A percentile compares a stretch with the other conserved stretches of the same genome.
Evolutionary conservation across 2,797 vertebrate species (phyloP).

Genomic region (Aplochiton taeniatus): DNA sequence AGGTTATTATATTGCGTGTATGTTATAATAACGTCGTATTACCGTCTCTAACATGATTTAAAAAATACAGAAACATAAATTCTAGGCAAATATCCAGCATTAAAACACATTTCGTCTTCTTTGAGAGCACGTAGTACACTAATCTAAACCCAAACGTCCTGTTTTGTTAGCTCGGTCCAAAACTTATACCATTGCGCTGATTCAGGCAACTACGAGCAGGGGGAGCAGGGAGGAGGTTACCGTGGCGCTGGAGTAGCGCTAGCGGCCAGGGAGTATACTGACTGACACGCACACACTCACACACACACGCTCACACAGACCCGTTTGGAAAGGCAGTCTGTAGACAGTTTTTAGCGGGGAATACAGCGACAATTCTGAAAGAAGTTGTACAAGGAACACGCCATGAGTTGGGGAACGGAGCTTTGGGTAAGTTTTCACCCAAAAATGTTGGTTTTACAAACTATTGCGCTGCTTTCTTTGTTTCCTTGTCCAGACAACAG

Average conservation of each 20-base stretch:
- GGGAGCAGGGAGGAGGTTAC: neutral
- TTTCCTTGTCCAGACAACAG: conserved; percentile 20
- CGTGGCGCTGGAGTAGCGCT: too few relatives aligned
- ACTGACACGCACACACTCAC: too few relatives aligned
- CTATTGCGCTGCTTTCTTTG: conserved; percentile 19
- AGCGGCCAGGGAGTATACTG: neutral
- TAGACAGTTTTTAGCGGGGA: conserved; percentile 55
- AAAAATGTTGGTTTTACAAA: neutral
- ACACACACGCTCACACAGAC: conserved; percentile 37
- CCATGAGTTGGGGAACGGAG: conserved; percentile 87
- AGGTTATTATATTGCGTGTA: too few relatives aligned
- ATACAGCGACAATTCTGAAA: conserved; percentile 61
- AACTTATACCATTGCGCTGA: conserved; percentile 29
- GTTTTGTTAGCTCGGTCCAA: conserved; percentile 38
- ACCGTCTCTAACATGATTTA: too few relatives aligned
- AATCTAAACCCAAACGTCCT: conserved; percentile 29
- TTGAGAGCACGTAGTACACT: neutral
- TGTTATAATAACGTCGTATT: too few relatives aligned
- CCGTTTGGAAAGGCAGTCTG: conserved; percentile 28
- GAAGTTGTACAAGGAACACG: conserved; percentile 54
- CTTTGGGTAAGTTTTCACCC: conserved; percentile 78
- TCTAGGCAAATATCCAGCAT: too few relatives aligned
- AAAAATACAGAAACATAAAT: too few relatives aligned
- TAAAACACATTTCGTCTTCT: neutral
- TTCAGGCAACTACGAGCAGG: conserved; percentile 22